Evolutionary conservation across 2,888 invertebrate genomes (phyloP).

Genomic region (Scaptomyza tumidula): DNA sequence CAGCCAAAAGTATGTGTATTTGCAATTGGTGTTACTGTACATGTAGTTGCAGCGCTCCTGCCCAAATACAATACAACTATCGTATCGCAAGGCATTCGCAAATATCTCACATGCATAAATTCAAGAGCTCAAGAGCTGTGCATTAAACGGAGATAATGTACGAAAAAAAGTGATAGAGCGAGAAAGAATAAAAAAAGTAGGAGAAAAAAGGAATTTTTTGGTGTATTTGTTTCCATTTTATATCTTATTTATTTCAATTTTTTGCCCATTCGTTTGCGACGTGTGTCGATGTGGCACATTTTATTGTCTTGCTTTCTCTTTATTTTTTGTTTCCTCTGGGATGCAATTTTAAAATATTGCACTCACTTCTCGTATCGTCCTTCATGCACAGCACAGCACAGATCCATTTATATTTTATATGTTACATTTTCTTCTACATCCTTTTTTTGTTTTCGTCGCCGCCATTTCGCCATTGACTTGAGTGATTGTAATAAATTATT

Average conservation of each 20-base stretch:
- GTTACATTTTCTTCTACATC: slow-evolving; percentile 14
- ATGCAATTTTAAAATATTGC: slow-evolving; percentile 77
- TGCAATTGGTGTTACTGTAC: slow-evolving; percentile 48
- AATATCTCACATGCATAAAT: slow-evolving; percentile 73
- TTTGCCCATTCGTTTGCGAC: slow-evolving; percentile 67
- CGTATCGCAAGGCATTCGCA: slow-evolving; percentile 65
- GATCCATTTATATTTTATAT: slow-evolving; percentile 60
- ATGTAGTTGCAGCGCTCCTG: slow-evolving; percentile 51
- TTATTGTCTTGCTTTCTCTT: slow-evolving; percentile 50
- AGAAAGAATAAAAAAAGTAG: neutral
- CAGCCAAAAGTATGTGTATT: slow-evolving; percentile 20
- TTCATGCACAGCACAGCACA: slow-evolving; percentile 22
- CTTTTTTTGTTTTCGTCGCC: slow-evolving; percentile 27
- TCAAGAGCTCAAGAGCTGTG: slow-evolving; percentile 38
- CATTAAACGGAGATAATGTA: neutral
- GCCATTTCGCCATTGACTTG: slow-evolving; percentile 59
- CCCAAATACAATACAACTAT: slow-evolving; percentile 74
- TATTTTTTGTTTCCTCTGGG: slow-evolving; percentile 58
- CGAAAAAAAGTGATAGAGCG: neutral
- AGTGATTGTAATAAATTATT: slow-evolving; percentile 77
- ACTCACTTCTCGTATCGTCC: slow-evolving; percentile 36
- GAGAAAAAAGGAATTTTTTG: slow-evolving; percentile 17
- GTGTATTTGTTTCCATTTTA: slow-evolving; percentile 66
- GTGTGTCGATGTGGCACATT: slow-evolving; percentile 65
- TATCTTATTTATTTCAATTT: slow-evolving; percentile 78